Evolutionary conservation across 2,113 vertebrate genomes (phyloP).

Genomic region (Trematomus loennbergii): DNA sequence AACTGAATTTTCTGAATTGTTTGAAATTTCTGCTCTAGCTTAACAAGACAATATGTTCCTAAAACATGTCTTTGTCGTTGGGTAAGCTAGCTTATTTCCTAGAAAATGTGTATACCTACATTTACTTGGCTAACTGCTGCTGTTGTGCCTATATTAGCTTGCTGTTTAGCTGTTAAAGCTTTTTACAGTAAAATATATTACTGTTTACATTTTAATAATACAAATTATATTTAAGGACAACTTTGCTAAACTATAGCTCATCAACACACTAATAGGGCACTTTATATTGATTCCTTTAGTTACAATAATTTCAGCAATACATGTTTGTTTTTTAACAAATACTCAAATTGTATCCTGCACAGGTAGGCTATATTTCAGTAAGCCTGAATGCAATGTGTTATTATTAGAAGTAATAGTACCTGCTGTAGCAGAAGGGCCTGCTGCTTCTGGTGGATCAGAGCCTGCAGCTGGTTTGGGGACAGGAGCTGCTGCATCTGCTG

Average conservation of each 20-base stretch:
- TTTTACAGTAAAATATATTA: not conserved
- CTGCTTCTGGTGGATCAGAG: constrained; percentile 92
- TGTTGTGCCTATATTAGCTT: no score
- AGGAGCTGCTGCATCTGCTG: constrained; percentile 94
- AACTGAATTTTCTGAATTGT: not conserved
- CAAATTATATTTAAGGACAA: not conserved
- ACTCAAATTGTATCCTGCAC: not conserved
- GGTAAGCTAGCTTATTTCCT: no score
- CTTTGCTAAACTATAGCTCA: not conserved
- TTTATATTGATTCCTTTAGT: not conserved
- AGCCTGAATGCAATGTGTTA: not conserved
- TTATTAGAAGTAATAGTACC: constrained; percentile 77
- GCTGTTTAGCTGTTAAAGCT: not conserved
- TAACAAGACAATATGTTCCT: no score
- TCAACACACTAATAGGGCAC: not conserved
- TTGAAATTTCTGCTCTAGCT: not conserved
- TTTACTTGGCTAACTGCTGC: no score
- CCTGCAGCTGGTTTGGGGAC: constrained; percentile 92
- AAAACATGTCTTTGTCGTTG: no score
- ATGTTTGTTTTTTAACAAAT: not conserved
- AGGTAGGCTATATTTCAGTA: not conserved
- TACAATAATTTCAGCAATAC: not conserved
- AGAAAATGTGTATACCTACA: no score
- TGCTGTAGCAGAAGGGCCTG: constrained; percentile 94
- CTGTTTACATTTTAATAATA: not conserved